These are phyloP conservation scores for Periophthalmodon schlosseri DNA, from an alignment of 2,113 vertebrate species.

Conservation along the genomic window DNA sequence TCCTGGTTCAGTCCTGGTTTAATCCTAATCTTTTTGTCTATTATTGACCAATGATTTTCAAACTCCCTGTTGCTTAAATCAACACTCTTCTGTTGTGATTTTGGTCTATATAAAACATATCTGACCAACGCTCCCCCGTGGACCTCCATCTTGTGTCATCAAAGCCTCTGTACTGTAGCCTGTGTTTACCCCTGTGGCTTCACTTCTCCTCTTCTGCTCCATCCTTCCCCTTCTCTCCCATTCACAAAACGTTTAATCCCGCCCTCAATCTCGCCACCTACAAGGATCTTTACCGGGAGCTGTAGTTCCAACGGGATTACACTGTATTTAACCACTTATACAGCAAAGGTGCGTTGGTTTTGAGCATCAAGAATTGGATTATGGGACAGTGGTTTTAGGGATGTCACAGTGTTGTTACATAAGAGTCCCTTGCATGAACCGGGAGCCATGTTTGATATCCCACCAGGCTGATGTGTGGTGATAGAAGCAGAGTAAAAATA, in stretches of 20 bases:
- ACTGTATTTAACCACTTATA: slow-evolving; percentile 1
- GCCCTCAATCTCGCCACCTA: slow-evolving; percentile 14
- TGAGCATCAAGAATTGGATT: slow-evolving; percentile 31
- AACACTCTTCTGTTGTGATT: too few species aligned
- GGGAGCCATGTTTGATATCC: slow-evolving; percentile 33
- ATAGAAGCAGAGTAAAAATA: slow-evolving; percentile 39
- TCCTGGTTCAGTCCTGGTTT: too few species aligned
- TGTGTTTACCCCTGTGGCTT: slow-evolving; percentile 63
- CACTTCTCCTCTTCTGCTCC: slow-evolving; percentile 30
- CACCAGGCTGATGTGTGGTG: slow-evolving; percentile 17
- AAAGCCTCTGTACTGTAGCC: slow-evolving; percentile 1
- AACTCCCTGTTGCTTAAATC: too few species aligned
- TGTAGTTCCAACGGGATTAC: slow-evolving; percentile 55
- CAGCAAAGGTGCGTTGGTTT: background rate
- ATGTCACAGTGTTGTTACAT: slow-evolving; percentile 41
- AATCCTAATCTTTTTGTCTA: too few species aligned
- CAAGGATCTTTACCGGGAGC: slow-evolving; percentile 42
- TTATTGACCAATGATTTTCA: too few species aligned
- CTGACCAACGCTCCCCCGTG: background rate
- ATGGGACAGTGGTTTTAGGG: slow-evolving; percentile 32
- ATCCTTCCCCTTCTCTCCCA: slow-evolving; percentile 49
- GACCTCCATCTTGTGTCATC: background rate
- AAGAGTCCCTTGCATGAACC: slow-evolving; percentile 28
- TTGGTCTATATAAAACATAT: background rate
- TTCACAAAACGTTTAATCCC: slow-evolving; percentile 53